Percentiles rank a stretch among this genome's conserved stretches.
Evolutionary conservation across 64 coral and sea anemone genomes (phyloP).

Genomic region (Pocillopora damicornis): DNA sequence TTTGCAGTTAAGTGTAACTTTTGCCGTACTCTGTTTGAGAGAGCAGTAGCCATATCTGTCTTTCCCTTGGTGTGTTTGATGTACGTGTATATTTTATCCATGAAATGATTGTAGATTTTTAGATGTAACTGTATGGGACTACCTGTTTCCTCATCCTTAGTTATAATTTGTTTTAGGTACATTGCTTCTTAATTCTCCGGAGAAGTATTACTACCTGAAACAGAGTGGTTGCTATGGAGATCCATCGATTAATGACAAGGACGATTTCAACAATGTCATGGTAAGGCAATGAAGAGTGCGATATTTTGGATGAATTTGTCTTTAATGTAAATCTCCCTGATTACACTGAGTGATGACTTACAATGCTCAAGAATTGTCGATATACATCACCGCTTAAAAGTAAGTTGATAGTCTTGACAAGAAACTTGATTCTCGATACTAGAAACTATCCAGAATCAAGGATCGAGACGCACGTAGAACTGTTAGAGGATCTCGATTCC

Average conservation of each 20-base stretch:
- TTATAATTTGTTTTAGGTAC: conserved; percentile 49
- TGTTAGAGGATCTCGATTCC: no score
- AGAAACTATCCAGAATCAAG: no score
- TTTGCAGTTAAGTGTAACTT: no score
- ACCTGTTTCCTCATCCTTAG: background rate
- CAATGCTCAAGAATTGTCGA: no score
- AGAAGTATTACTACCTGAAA: conserved; percentile 92
- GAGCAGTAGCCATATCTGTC: no score
- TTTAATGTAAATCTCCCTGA: background rate
- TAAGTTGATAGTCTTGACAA: no score
- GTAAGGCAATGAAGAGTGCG: conserved; percentile 11
- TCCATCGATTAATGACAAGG: conserved; percentile 90
- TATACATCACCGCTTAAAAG: no score
- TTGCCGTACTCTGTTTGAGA: no score
- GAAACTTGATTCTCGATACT: no score
- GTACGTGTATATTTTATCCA: no score
- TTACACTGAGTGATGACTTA: no score
- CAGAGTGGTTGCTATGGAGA: conserved; percentile 93
- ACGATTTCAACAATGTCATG: conserved; percentile 93
- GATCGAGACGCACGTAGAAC: background rate
- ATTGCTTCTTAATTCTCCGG: conserved; percentile 65
- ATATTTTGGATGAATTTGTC: background rate
- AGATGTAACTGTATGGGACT: background rate
- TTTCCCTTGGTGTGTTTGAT: background rate
- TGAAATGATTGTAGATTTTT: no score